Base-by-base conservation (phyloP, 2,888 invertebrate species). In the Venusia cambrica region DNA sequence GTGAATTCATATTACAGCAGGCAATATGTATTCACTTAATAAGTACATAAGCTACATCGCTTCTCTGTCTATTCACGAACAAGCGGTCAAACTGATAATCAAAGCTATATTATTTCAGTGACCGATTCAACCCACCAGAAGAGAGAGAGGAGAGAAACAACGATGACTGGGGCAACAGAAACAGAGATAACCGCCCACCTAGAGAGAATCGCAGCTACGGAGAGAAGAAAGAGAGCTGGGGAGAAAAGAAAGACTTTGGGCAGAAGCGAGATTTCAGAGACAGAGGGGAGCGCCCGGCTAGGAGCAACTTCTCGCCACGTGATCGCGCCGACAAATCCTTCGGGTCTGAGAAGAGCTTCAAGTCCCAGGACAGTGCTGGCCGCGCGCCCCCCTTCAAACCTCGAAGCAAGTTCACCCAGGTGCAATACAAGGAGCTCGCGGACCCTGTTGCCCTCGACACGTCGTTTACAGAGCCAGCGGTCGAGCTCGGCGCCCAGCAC, bases 401-500 rank as follows among this genome's bases (percentile, higher is more conserved):
- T 5, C 64, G 81, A 10, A 51, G 70, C 54, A 73, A 69, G 38
- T 79, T 74, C 57, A 72, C 74, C 0, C 64, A 69, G 44, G 74
- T 73, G 10, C 76, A 77, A 33, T 73, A 67, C 51, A 80, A 75
- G 35, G 78, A 72, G 50, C 54, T 85, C 3, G 7, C 73, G 1
- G 59, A 88, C 36, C 91, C 90, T 20, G 69, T 89, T 4, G 49
- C 89, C 0, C 40, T 88, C 0, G 81, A 88, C 4, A 80, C 81
- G 0, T 70, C 79, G 0, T 92, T 90, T 73, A 32, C 49, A 0
- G 76, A 85, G 2, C 76, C 80, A 1, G 55, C 73, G 0, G 69
- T 91, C 2, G 81, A 88, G 8, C 62, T 83, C 1, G 90, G 89
- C 6, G 73, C 77, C 0, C 88, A 84, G 29, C 89, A 90, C 30